These are phyloP conservation scores for Plebejus anna DNA, from an alignment of 2,888 invertebrate genomes.

Conservation along the genomic window DNA sequence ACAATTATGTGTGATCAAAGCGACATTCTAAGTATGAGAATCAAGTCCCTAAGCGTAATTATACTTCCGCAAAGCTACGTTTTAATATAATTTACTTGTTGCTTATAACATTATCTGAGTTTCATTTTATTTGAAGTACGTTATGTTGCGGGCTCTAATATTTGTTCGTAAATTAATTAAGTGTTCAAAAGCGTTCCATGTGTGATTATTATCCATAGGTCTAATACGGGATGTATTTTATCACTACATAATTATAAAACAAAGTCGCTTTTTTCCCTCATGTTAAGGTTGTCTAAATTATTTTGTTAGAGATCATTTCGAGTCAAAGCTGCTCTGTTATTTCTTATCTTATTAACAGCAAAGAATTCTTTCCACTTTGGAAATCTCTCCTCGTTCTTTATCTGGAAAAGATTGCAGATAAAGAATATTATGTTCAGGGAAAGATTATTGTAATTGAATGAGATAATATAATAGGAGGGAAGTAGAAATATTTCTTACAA, in stretches of 20 bases:
- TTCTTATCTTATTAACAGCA: neutral
- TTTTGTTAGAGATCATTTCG: neutral
- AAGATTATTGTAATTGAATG: constrained; percentile 24
- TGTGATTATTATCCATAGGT: neutral
- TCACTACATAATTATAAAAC: too few species aligned
- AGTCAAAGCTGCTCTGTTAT: neutral
- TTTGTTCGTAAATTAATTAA: constrained; percentile 24
- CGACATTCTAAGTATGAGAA: neutral
- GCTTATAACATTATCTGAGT: constrained; percentile 1
- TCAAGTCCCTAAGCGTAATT: neutral
- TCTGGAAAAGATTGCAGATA: neutral
- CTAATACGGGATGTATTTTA: neutral
- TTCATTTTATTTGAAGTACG: constrained; percentile 16
- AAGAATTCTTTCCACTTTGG: neutral
- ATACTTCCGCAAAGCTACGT: neutral
- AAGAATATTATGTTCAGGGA: constrained; percentile 9
- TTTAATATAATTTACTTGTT: constrained; percentile 10
- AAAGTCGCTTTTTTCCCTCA: too few species aligned
- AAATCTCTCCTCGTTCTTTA: neutral
- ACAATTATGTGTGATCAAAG: neutral
- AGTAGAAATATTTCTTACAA: constrained; percentile 2
- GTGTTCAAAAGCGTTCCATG: constrained; percentile 12
- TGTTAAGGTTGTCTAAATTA: too few species aligned
- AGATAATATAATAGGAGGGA: constrained; percentile 11
- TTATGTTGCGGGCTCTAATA: constrained; percentile 14